A percentile compares a stretch with the other conserved stretches of the same genome.
phyloP scores from a whole-genome alignment of 2,113 vertebrate genomes.

The Peromyscus maniculatus region DNA sequence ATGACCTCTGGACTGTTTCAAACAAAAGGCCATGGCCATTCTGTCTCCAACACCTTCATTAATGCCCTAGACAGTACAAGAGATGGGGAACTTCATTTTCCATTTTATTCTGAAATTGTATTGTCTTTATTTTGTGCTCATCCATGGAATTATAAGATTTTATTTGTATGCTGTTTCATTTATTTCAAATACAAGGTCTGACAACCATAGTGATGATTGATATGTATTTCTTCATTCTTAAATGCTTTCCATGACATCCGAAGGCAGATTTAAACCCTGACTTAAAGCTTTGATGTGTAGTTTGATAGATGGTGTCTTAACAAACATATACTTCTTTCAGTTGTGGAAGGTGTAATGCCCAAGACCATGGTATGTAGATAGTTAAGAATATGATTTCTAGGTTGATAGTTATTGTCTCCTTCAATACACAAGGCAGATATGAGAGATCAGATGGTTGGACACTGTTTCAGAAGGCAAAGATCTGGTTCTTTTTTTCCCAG shows the following conservation, averaged over 20 bases:
- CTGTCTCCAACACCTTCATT: background rate
- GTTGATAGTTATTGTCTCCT: background rate
- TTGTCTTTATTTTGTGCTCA: background rate
- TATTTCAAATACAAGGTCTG: background rate
- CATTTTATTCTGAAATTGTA: background rate
- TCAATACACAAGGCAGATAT: background rate
- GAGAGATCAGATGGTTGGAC: accelerated
- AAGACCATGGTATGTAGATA: background rate
- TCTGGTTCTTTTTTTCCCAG: background rate
- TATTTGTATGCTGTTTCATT: background rate
- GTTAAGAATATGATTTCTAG: background rate
- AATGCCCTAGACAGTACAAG: background rate
- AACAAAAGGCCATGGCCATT: background rate
- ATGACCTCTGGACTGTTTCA: background rate
- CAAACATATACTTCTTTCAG: background rate
- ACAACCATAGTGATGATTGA: background rate
- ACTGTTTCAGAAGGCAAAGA: background rate
- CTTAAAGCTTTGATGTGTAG: background rate
- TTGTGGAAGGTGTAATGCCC: background rate
- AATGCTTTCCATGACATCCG: background rate
- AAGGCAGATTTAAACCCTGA: background rate
- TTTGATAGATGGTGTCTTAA: background rate
- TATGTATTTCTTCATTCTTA: background rate
- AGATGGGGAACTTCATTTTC: background rate
- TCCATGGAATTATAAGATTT: background rate